Evolutionary conservation across 2,113 vertebrate species (phyloP).

Genomic region (Synchiropus splendidus): DNA sequence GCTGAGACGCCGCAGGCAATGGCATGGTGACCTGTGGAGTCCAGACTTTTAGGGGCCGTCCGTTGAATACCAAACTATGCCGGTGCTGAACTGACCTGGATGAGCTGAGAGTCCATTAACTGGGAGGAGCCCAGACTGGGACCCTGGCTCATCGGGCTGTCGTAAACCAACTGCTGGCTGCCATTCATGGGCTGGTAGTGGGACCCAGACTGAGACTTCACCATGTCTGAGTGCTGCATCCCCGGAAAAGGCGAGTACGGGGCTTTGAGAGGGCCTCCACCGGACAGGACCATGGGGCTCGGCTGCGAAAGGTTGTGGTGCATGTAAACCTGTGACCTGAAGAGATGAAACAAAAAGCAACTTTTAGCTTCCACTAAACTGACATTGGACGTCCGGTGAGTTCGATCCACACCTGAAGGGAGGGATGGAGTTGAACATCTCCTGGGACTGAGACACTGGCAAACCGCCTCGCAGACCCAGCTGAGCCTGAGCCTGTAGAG

Average conservation of each 20-base stretch:
- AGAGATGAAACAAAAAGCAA: background rate
- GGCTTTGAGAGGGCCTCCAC: slow-evolving; percentile 84
- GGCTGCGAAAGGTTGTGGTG: slow-evolving; percentile 94
- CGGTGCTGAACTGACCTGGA: slow-evolving; percentile 87
- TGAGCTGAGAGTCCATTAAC: slow-evolving; percentile 95
- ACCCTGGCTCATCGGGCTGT: slow-evolving; percentile 82
- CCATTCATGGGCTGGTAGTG: slow-evolving; percentile 94
- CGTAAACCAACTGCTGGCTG: slow-evolving; percentile 88
- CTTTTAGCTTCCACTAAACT: too few relatives aligned
- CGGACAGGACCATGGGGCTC: slow-evolving; percentile 90
- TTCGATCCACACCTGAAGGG: slow-evolving; percentile 78
- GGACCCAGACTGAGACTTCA: slow-evolving; percentile 87
- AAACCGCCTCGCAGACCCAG: slow-evolving; percentile 87
- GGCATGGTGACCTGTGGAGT: slow-evolving; percentile 85
- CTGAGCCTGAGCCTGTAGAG: slow-evolving; percentile 94
- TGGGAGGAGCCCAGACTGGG: slow-evolving; percentile 89
- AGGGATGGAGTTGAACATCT: slow-evolving; percentile 94
- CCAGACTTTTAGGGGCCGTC: background rate
- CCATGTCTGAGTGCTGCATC: slow-evolving; percentile 93
- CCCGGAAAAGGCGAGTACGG: slow-evolving; percentile 90
- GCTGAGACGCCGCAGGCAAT: slow-evolving; percentile 88
- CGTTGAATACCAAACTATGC: background rate
- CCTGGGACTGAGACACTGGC: slow-evolving; percentile 94
- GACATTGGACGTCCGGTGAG: too few relatives aligned
- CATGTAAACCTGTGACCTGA: slow-evolving; percentile 97